Evolutionary conservation across 2,888 invertebrate genomes (phyloP).

Genomic region (Chaetogeoica ovagalla): DNA sequence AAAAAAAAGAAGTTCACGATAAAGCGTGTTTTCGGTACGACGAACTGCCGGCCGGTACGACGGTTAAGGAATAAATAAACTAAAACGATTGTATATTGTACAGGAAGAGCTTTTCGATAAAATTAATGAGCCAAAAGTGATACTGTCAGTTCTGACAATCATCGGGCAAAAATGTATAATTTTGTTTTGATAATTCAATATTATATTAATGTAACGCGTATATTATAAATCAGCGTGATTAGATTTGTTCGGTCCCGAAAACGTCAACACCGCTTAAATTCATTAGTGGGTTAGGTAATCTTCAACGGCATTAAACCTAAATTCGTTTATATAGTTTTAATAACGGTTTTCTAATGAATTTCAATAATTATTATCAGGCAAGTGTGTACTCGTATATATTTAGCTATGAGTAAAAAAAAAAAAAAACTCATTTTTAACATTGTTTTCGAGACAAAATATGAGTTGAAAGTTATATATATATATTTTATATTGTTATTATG

Average conservation of each 20-base stretch:
- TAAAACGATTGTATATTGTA: background rate
- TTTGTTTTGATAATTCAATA: constrained; percentile 22
- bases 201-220: too few species aligned
- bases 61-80: background rate
- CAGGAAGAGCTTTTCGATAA: constrained; percentile 1
- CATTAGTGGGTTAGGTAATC: background rate
- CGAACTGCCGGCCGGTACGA: background rate
- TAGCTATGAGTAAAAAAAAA: too few species aligned
- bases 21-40: constrained; percentile 1
- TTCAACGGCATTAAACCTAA: background rate
- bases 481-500: too few species aligned
- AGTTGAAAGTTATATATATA: too few species aligned
- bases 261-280: background rate
- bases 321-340: too few species aligned
- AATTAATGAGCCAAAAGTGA: background rate
- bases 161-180: background rate
- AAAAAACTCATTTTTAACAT: too few species aligned
- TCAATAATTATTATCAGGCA: too few species aligned
- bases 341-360: too few species aligned
- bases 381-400: too few species aligned
- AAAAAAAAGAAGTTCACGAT: constrained; percentile 16
- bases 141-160: constrained; percentile 15
- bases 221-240: too few species aligned
- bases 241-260: background rate
- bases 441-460: too few species aligned